phyloP scores from a whole-genome alignment of 1,140 invertebrate species.

The Aricia agestis region DNA sequence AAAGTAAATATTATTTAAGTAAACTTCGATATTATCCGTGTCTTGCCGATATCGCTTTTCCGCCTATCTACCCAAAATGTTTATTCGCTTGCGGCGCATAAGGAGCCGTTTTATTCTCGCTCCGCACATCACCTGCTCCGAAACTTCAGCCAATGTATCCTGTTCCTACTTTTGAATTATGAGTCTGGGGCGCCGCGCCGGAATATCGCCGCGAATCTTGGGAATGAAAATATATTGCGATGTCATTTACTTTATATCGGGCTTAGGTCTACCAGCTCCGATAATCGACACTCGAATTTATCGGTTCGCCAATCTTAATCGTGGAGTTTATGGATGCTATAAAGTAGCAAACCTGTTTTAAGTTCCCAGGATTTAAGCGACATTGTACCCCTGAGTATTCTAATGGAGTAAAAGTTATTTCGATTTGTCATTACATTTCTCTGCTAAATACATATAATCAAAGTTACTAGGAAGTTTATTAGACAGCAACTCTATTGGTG shows the following conservation, averaged over 20 bases:
- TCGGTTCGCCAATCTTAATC: constrained; percentile 32
- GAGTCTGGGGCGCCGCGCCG: constrained; percentile 35
- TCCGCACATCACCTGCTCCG: constrained; percentile 40
- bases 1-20: not conserved
- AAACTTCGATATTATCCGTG: constrained; percentile 14
- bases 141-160: constrained; percentile 44
- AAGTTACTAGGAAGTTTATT: too few relatives aligned
- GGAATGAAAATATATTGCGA: not conserved
- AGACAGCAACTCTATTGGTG: too few relatives aligned
- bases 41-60: not conserved
- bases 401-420: not conserved
- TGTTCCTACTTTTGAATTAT: constrained; percentile 47
- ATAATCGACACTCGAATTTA: constrained; percentile 18
- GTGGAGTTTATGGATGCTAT: not conserved
- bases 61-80: not conserved
- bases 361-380: not conserved
- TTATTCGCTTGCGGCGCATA: not conserved
- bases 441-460: too few relatives aligned
- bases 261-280: not conserved
- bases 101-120: not conserved
- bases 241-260: constrained; percentile 1
- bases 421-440: not conserved
- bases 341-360: constrained; percentile 5
- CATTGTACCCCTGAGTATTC: not conserved
- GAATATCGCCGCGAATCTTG: constrained; percentile 28